Percentiles rank a stretch among this genome's conserved stretches.
Evolutionary conservation across 2,888 invertebrate species (phyloP).

Genomic region (Noctua janthe): DNA sequence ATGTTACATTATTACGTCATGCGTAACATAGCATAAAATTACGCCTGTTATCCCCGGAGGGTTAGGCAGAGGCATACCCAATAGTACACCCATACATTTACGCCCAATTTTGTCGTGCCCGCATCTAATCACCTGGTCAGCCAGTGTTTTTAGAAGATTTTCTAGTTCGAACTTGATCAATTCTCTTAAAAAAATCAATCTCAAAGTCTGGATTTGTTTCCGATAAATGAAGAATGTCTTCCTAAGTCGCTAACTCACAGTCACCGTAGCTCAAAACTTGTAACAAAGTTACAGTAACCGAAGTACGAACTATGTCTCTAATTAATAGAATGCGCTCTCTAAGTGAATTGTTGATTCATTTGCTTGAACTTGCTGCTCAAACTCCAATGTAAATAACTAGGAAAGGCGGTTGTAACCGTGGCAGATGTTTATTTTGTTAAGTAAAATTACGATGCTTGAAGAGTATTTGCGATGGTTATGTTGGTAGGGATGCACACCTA

Average conservation of each 20-base stretch:
- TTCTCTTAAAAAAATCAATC: background rate
- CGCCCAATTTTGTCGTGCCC: background rate
- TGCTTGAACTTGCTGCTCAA: slow-evolving; percentile 34
- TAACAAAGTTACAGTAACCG: slow-evolving; percentile 55
- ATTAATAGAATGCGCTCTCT: slow-evolving; percentile 65
- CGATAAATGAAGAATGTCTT: background rate
- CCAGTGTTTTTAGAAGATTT: background rate
- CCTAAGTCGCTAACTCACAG: background rate
- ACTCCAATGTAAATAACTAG: slow-evolving; percentile 41
- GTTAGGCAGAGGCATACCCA: too few species aligned
- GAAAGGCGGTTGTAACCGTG: slow-evolving; percentile 6
- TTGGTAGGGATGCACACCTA: background rate
- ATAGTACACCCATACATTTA: background rate
- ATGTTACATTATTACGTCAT: background rate
- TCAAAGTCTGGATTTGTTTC: background rate
- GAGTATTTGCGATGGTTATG: background rate
- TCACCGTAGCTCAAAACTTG: slow-evolving; percentile 29
- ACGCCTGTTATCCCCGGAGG: too few species aligned
- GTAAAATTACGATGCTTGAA: background rate
- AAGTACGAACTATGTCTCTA: slow-evolving; percentile 64
- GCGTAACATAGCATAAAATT: background rate
- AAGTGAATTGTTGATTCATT: slow-evolving; percentile 67
- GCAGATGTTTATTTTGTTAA: background rate
- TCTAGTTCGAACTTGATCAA: background rate
- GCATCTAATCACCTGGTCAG: background rate